phyloP scores from a whole-genome alignment of 2,797 vertebrate species.

The Sebastes nivosus region DNA sequence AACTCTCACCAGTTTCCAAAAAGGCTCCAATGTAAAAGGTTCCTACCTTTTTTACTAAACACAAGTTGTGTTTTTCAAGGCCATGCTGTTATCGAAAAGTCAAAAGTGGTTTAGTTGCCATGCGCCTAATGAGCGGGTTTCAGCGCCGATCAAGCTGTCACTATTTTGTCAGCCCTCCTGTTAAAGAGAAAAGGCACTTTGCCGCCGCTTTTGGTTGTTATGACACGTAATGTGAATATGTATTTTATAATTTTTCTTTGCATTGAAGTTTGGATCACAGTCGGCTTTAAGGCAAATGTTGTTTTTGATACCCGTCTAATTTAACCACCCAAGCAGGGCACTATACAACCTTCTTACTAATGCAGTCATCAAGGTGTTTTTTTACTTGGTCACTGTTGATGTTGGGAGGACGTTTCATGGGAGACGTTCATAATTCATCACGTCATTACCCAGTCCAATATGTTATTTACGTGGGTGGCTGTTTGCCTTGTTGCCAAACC shows the following conservation, averaged over 20 bases:
- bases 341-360: conserved; percentile 42
- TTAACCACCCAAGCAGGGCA: conserved; percentile 6
- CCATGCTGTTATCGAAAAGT: conserved; percentile 67
- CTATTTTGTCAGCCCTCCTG: conserved; percentile 53
- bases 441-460: conserved; percentile 81
- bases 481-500: conserved; percentile 78
- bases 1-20: conserved; percentile 73
- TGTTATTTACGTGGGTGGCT: conserved; percentile 83
- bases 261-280: conserved; percentile 25
- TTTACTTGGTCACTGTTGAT: conserved; percentile 75
- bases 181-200: conserved; percentile 52
- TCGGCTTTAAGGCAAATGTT: conserved; percentile 15
- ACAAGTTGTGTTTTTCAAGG: conserved; percentile 64
- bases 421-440: conserved; percentile 80
- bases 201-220: conserved; percentile 15
- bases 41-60: conserved; percentile 65
- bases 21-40: conserved; percentile 72
- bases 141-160: conserved; percentile 60
- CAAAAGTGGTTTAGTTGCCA: conserved; percentile 69
- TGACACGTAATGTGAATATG: not conserved
- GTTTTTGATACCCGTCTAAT: conserved; percentile 42
- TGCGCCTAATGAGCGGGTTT: conserved; percentile 68
- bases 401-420: conserved; percentile 67
- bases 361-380: conserved; percentile 75
- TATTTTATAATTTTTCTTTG: conserved; percentile 11